Conservation (phyloP, 2,888 invertebrate genomes). For the Euplexia lucipara region DNA sequence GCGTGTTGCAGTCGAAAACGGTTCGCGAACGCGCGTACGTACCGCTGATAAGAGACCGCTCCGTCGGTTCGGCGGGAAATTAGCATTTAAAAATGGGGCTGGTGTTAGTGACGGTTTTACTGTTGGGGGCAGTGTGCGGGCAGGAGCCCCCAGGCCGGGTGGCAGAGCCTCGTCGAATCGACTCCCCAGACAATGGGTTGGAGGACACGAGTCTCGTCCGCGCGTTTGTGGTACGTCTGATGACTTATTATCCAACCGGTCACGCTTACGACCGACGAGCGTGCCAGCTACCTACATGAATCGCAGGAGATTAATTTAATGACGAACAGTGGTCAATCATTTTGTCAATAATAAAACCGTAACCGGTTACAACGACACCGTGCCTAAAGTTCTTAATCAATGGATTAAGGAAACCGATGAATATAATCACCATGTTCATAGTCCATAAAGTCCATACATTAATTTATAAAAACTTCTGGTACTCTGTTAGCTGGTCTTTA, state of each 20-base stretch:
- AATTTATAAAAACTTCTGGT: background rate
- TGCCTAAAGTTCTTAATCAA: constrained; percentile 23
- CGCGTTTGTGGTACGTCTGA: constrained; percentile 83
- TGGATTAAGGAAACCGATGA: constrained; percentile 7
- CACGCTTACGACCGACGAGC: constrained; percentile 66
- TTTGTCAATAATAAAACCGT: constrained; percentile 24
- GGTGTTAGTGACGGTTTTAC: constrained; percentile 68
- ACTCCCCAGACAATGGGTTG: constrained; percentile 68
- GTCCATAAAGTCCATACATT: background rate
- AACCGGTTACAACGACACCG: constrained; percentile 16
- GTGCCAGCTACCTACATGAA: constrained; percentile 67
- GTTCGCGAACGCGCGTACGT: constrained; percentile 82
- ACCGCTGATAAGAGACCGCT: constrained; percentile 68
- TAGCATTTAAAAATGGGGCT: constrained; percentile 71
- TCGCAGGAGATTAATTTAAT: constrained; percentile 63
- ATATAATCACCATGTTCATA: background rate
- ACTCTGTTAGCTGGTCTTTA: background rate
- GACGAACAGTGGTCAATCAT: constrained; percentile 46
- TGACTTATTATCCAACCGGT: constrained; percentile 64
- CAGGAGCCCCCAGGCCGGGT: constrained; percentile 67
- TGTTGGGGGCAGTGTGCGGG: constrained; percentile 70
- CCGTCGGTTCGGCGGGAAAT: constrained; percentile 66
- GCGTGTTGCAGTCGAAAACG: constrained; percentile 85
- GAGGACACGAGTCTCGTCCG: constrained; percentile 77
- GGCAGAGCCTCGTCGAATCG: constrained; percentile 63